These are phyloP conservation scores for Thalassarche chlororhynchos DNA, from an alignment of 2,113 vertebrate genomes.

Conservation along the genomic window DNA sequence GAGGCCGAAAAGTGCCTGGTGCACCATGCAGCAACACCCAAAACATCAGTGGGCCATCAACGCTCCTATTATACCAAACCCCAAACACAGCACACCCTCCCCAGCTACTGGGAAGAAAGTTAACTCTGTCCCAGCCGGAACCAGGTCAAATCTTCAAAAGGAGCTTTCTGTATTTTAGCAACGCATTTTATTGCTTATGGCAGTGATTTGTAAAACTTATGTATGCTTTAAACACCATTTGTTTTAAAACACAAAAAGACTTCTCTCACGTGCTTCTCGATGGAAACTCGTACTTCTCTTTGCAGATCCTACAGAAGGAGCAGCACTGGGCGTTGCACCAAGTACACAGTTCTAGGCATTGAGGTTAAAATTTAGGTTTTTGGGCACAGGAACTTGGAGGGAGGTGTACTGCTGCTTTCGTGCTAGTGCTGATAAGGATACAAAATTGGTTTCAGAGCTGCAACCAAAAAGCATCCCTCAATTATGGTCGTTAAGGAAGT, in stretches of 20 bases:
- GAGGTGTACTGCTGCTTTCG: neutral
- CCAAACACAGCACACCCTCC: no score
- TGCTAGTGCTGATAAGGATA: neutral
- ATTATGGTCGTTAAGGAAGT: neutral
- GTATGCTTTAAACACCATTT: neutral
- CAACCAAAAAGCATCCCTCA: neutral
- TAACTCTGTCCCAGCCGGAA: no score
- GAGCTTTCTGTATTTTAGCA: neutral
- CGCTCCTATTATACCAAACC: no score
- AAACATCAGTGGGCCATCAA: no score
- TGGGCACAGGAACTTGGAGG: neutral
- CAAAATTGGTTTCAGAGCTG: neutral
- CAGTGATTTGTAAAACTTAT: neutral
- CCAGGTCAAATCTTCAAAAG: no score
- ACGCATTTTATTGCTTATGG: neutral
- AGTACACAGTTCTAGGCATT: neutral
- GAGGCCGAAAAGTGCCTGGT: no score
- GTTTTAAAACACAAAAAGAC: neutral
- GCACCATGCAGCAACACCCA: no score
- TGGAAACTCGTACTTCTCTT: neutral
- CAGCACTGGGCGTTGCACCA: neutral
- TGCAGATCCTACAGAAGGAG: neutral
- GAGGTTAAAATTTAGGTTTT: neutral
- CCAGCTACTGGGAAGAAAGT: no score
- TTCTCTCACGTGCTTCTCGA: neutral